Evolutionary conservation across 2,797 vertebrate genomes (phyloP), one percentile per base, ranked within the genome.

Genomic region (Pristis pectinata): DNA sequence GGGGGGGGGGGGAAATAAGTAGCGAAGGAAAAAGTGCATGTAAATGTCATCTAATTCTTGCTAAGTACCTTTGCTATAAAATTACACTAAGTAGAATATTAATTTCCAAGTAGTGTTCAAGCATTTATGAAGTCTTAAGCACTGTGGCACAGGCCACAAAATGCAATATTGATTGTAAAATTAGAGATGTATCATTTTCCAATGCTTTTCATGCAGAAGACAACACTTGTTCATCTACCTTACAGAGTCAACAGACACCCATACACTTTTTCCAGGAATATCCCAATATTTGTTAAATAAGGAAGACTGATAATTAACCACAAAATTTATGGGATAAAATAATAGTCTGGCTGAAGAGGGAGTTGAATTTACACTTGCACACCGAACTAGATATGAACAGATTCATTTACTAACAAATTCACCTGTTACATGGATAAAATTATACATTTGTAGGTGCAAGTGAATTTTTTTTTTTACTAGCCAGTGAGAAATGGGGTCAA

Each of bases 401-500:
- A 89, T 61, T 61, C 79, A 80, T 67, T 41, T 41, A 91, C 61
- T 67, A n/a, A 41, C 19, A 91, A 34, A n/a, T 41, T 37, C 61
- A 89, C n/a, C n/a, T 37, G n/a, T 41, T 64, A 13, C n/a, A 64
- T 24, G 15, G 61, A 61, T 91, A 91, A 67, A 91, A 37, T 37
- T 67, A 61, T 91, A 37, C 87, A 41, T 17, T 91, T 19, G 37
- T 67, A 67, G n/a, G 41, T 91, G 61, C 59, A 67, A 91, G n/a
- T 91, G 59, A 67, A 91, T 67, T 37, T 9, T 91, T 37, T 27
- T 4, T 24, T 91, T 91, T 67, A 17, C 44, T 49, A 76, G 49
- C 70, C 70, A 94, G 70, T 30, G 44, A 74, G 85, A 93, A 72
- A 74, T 53, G 70, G 41, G 67, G 64, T 76, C 70, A 94, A 76